Conservation (phyloP, 92 coral and sea anemone species). For the Meandrina meandrites region DNA sequence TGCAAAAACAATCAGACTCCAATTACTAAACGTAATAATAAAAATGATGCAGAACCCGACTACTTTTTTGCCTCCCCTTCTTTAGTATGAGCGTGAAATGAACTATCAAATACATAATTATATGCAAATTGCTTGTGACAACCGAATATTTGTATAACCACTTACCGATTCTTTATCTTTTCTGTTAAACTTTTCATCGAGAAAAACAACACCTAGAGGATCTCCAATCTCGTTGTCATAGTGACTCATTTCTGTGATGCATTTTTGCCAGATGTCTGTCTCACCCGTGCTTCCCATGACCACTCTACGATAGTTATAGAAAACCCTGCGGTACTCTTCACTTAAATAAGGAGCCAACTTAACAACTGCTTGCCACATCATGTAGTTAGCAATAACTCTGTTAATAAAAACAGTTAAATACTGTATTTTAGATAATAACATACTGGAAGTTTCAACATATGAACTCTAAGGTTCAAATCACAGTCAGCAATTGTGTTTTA, state of each 20-base stretch:
- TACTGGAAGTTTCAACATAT: not conserved
- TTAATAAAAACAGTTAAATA: not conserved
- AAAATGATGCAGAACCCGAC: too few relatives aligned
- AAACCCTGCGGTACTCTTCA: conserved; percentile 49
- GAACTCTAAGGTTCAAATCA: not conserved
- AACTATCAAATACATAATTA: too few relatives aligned
- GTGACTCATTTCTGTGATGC: conserved; percentile 62
- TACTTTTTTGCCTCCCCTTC: too few relatives aligned
- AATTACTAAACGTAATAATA: too few relatives aligned
- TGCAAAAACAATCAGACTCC: too few relatives aligned
- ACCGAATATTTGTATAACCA: not conserved
- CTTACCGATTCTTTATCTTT: conserved; percentile 78
- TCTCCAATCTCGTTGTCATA: conserved; percentile 57
- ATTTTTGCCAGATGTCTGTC: conserved; percentile 71
- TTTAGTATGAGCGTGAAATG: too few relatives aligned
- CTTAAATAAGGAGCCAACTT: conserved; percentile 59
- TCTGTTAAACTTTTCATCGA: conserved; percentile 75
- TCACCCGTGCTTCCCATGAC: conserved; percentile 69
- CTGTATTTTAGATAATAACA: not conserved
- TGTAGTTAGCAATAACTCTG: conserved; percentile 85
- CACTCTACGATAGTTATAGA: conserved; percentile 49
- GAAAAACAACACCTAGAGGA: conserved; percentile 83
- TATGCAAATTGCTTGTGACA: not conserved
- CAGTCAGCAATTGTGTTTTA: not conserved
- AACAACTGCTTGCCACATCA: conserved; percentile 91